Evolutionary conservation across 2,113 vertebrate species (phyloP).

Genomic region (Pelecanus crispus): DNA sequence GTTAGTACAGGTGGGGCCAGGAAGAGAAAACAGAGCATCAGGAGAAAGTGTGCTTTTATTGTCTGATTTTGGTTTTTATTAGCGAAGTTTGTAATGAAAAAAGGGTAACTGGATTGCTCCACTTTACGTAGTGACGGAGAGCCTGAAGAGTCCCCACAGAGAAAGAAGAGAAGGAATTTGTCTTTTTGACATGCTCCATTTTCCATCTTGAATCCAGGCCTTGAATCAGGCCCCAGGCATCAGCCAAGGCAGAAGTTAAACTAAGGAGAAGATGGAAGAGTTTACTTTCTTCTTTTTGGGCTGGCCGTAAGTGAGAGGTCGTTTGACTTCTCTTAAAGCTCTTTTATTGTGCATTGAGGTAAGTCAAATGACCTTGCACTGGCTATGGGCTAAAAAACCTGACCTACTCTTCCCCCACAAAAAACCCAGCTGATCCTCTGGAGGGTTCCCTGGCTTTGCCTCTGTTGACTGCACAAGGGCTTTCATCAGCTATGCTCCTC

Average conservation of each 20-base stretch:
- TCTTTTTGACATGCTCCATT: neutral
- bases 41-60: slow-evolving; percentile 9
- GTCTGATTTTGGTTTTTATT: slow-evolving; percentile 10
- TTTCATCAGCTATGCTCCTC: neutral
- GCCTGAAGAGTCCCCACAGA: neutral
- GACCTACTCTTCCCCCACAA: neutral
- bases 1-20: slow-evolving; percentile 28
- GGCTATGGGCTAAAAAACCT: neutral
- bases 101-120: neutral
- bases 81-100: neutral
- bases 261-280: neutral
- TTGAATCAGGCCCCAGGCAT: neutral
- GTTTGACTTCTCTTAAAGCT: neutral
- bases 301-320: neutral
- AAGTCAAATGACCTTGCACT: neutral
- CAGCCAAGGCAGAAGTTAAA: neutral
- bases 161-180: neutral
- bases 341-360: neutral
- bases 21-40: slow-evolving; percentile 34
- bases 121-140: neutral
- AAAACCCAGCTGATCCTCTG: neutral
- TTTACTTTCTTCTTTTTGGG: neutral
- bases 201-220: neutral
- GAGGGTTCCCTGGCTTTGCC: neutral
- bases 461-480: neutral